Percentiles rank a stretch among this genome's conserved stretches.
These are phyloP conservation scores for Sturnira hondurensis DNA, from an alignment of 2,113 vertebrate species.

Conservation along the genomic window DNA sequence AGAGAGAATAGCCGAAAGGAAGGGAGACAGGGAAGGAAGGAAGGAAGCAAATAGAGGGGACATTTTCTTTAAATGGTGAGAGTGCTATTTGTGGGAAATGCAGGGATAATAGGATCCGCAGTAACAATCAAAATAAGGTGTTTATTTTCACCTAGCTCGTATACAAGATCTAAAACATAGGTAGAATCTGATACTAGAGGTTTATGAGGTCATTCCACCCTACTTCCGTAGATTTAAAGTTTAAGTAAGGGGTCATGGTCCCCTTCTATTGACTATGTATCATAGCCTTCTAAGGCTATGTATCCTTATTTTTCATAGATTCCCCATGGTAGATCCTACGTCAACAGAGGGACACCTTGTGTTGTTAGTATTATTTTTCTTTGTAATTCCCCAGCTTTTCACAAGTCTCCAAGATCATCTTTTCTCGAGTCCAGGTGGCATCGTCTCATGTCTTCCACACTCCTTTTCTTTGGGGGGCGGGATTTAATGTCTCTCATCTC, in stretches of 20 bases:
- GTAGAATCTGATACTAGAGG: no score
- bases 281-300: no score
- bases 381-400: no score
- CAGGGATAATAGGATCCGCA: no score
- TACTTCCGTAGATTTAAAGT: background rate
- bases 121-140: background rate
- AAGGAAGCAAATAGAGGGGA: no score
- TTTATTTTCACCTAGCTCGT: background rate
- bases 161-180: background rate
- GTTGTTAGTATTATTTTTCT: background rate
- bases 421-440: accelerated
- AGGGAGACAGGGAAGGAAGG: no score
- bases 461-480: no score
- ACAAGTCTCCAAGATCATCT: accelerated
- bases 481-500: accelerated
- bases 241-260: background rate
- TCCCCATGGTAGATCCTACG: no score
- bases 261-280: accelerated
- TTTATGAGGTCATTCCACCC: no score
- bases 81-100: accelerated
- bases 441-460: accelerated
- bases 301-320: background rate
- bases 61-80: background rate
- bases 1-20: no score
- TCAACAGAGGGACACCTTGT: background rate